These are phyloP conservation scores for Propithecus deckenii DNA, from an alignment of 2,797 vertebrate genomes.

Conservation along the genomic window DNA sequence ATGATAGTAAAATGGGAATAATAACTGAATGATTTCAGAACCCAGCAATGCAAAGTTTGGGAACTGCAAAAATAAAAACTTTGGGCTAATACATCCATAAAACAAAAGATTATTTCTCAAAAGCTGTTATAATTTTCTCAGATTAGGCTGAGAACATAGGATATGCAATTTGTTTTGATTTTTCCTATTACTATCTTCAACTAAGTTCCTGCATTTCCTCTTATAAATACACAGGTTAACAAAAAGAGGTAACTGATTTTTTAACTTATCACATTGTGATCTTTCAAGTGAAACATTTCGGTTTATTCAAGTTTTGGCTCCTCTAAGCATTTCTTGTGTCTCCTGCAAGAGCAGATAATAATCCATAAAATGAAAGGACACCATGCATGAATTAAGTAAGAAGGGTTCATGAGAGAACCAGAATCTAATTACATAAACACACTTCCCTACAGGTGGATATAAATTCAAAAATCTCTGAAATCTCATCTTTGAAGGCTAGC, in stretches of 20 bases:
- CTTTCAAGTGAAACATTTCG: conserved; percentile 53
- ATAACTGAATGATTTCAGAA: conserved; percentile 42
- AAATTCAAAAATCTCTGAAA: conserved; percentile 72
- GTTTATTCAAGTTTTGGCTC: conserved; percentile 40
- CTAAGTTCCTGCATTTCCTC: conserved; percentile 6
- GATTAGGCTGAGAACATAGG: not conserved
- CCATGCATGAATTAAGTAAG: conserved; percentile 43
- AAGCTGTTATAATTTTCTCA: conserved; percentile 30
- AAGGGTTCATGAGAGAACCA: conserved; percentile 31
- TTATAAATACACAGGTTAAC: conserved; percentile 48
- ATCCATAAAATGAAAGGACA: conserved; percentile 42
- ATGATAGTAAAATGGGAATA: conserved; percentile 43
- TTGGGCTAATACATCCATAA: not conserved
- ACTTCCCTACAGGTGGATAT: conserved; percentile 72
- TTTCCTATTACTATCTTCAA: conserved; percentile 39
- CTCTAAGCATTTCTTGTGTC: conserved; percentile 22
- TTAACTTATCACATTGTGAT: conserved; percentile 38
- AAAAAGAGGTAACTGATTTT: conserved; percentile 21
- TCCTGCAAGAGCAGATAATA: conserved; percentile 27
- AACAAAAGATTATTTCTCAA: conserved; percentile 7
- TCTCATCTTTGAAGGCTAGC: conserved; percentile 60
- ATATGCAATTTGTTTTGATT: conserved; percentile 30
- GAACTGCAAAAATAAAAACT: conserved; percentile 5
- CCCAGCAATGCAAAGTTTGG: not conserved
- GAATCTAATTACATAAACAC: conserved; percentile 71